These are phyloP conservation scores for Hydrocynus forskahlii DNA, from an alignment of 2,797 vertebrate genomes.

Conservation along the genomic window DNA sequence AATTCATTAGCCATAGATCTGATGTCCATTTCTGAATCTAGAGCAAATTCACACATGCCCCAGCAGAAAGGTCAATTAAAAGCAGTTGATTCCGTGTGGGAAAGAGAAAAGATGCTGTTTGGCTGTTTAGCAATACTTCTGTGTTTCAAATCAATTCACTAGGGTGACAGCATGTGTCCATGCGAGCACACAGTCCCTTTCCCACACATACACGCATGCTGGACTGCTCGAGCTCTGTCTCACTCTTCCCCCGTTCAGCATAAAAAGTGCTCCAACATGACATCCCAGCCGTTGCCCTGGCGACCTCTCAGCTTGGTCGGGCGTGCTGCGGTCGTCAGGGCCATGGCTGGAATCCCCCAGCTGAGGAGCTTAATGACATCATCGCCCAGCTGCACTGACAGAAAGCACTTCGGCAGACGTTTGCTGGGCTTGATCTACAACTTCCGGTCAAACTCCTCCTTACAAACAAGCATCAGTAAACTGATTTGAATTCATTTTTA, in stretches of 20 bases:
- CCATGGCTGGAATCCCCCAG: constrained; percentile 48
- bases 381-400: constrained; percentile 55
- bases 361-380: constrained; percentile 55
- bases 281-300: constrained; percentile 8
- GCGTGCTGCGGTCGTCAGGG: constrained; percentile 35
- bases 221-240: not conserved
- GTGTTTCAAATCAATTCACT: constrained; percentile 14
- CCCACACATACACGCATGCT: constrained; percentile 5
- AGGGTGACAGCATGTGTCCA: not conserved
- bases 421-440: not conserved
- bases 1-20: not conserved
- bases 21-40: not conserved
- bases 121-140: constrained; percentile 8
- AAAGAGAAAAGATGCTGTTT: constrained; percentile 2
- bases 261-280: constrained; percentile 22
- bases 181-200: constrained; percentile 3
- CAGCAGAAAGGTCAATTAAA: not conserved
- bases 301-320: constrained; percentile 14
- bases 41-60: not conserved
- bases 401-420: constrained; percentile 37
- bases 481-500: not conserved
- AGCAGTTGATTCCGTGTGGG: not conserved
- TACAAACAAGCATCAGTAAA: not conserved
- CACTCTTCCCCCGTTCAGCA: constrained; percentile 13
- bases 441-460: not conserved